Evolutionary conservation across 1,140 invertebrate genomes (phyloP), one percentile per base, ranked within the genome.

Genomic region (Dinoponera quadriceps): DNA sequence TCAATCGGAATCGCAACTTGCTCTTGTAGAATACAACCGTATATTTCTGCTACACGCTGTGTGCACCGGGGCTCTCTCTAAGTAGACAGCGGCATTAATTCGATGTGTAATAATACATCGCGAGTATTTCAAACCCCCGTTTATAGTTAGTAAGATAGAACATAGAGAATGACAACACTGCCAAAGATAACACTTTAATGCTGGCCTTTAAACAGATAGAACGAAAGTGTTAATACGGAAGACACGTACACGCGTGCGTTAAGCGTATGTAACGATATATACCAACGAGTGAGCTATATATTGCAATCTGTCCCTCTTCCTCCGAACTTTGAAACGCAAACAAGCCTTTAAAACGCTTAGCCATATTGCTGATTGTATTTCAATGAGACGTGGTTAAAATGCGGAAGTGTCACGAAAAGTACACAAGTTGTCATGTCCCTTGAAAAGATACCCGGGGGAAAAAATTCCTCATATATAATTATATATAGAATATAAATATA

Each of bases 121-220:
- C 44, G 38, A 22, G 1, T 85, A 74, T 20, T 69, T 75, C 16
- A 65, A 73, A 62, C n/a, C 9, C 25, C 20, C 18, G 74, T 84
- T 75, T 44, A 48, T 82, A 86, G 25, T 69, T 68, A 44, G 54
- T 77, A 82, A 82, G 38, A 3, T 59, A 75, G 66, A 74, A 54
- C 16, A 27, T 59, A 73, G 84, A 71, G 14, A 68, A 65, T 84
- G 69, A 85, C 27, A 85, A 88, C 85, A 92, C 91, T 92, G 91
- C 91, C 92, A 93, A 93, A 93, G 91, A 92, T 90, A 81, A 92
- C 78, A 89, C 82, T 89, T 90, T 90, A 88, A 89, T 65, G 63
- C 87, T 89, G 83, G 80, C 84, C 87, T 89, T 88, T 60, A 66
- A 83, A 57, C 51, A 68, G 66, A 83, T 73, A 73, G 7, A n/a